These are phyloP conservation scores for Orthonevra nobilis DNA, from an alignment of 2,888 invertebrate genomes.

Conservation along the genomic window DNA sequence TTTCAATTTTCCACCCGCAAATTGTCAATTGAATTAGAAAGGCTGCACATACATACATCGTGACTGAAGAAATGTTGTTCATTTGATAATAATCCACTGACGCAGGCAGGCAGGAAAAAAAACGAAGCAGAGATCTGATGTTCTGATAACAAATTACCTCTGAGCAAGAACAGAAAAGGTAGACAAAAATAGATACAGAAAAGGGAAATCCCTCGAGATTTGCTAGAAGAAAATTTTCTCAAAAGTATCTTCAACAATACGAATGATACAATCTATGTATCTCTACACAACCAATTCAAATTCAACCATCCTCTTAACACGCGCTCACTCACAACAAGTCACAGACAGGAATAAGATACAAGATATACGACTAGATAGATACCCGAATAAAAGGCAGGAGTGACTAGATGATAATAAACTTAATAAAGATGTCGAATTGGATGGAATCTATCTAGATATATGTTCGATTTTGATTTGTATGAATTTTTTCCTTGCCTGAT, in stretches of 20 bases:
- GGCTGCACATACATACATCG: constrained; percentile 32
- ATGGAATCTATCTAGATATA: constrained; percentile 19
- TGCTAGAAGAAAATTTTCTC: constrained; percentile 9
- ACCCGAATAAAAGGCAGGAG: constrained; percentile 19
- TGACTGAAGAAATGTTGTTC: constrained; percentile 34
- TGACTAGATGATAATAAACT: constrained; percentile 41
- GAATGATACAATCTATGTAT: constrained; percentile 60
- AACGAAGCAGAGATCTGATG: constrained; percentile 39
- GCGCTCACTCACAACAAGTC: constrained; percentile 4
- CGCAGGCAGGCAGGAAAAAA: constrained; percentile 20
- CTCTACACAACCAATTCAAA: constrained; percentile 40
- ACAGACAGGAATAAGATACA: too few species aligned
- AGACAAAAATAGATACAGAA: constrained; percentile 21
- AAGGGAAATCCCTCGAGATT: constrained; percentile 57
- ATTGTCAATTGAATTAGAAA: constrained; percentile 57
- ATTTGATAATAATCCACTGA: too few species aligned
- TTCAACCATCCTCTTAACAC: constrained; percentile 34
- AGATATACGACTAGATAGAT: background rate
- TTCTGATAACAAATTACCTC: constrained; percentile 42
- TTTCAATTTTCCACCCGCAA: constrained; percentile 43
- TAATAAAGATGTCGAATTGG: constrained; percentile 34
- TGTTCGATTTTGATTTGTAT: constrained; percentile 31
- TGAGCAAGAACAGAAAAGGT: constrained; percentile 7
- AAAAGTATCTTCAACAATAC: constrained; percentile 37
- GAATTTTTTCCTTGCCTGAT: constrained; percentile 16